Conservation (phyloP, 23 tunicate genomes). For the Phallusia fumigata region DNA sequence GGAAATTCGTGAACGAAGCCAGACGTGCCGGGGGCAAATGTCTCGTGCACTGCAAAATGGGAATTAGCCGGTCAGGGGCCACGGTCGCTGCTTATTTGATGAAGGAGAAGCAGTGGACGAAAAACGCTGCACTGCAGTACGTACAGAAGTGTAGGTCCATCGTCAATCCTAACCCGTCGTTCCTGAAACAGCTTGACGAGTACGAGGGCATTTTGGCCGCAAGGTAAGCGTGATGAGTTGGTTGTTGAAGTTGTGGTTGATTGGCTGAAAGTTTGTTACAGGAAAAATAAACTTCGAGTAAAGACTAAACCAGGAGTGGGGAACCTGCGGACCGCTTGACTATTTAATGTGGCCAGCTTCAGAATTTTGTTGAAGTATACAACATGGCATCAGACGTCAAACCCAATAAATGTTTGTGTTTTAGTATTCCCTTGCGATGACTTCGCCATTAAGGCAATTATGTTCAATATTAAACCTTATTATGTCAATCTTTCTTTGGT, state of each 20-base stretch:
- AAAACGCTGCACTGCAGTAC: conserved; percentile 55
- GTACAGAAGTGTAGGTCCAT: conserved; percentile 63
- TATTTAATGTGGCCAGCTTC: too few species aligned
- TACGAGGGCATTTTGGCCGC: conserved; percentile 90
- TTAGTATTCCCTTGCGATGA: too few species aligned
- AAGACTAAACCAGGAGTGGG: too few species aligned
- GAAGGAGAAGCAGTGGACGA: conserved; percentile 64
- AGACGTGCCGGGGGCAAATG: conserved; percentile 48
- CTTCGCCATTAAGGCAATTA: too few species aligned
- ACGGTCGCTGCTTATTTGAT: conserved; percentile 92
- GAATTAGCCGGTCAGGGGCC: conserved; percentile 94
- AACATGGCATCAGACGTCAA: too few species aligned
- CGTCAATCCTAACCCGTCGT: conserved; percentile 67
- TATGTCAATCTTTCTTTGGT: too few species aligned
- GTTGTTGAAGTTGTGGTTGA: not conserved
- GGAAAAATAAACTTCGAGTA: not conserved
- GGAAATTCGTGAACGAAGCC: conserved; percentile 57
- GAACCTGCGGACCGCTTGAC: too few species aligned
- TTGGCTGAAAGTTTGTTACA: not conserved
- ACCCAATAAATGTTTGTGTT: too few species aligned
- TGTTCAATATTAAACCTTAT: too few species aligned
- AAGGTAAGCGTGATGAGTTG: conserved; percentile 33
- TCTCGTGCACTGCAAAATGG: conserved; percentile 97
- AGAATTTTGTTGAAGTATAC: too few species aligned
- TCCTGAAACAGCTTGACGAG: conserved; percentile 72